Conservation (phyloP, 2,888 invertebrate species). For the Aplocera efformata region DNA sequence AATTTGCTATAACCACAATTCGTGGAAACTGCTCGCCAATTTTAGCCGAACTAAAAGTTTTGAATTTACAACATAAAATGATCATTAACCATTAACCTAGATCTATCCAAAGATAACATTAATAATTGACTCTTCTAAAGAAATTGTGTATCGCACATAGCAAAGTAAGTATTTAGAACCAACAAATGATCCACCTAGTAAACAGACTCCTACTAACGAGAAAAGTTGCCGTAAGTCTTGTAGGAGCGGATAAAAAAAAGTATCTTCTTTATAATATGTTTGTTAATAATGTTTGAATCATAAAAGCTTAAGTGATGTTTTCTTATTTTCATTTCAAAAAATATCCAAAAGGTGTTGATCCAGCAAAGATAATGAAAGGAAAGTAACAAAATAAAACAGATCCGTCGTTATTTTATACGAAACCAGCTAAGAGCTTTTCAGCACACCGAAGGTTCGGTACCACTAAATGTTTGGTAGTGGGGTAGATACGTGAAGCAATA, state of each 20-base stretch:
- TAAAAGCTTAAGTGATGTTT: conserved; percentile 7
- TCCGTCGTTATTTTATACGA: too few relatives aligned
- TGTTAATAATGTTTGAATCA: conserved; percentile 1
- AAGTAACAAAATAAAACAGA: too few relatives aligned
- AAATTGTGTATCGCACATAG: conserved; percentile 33
- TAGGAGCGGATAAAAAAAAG: conserved; percentile 24
- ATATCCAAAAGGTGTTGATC: too few relatives aligned
- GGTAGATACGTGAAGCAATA: too few relatives aligned
- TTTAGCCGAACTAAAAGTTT: conserved; percentile 3
- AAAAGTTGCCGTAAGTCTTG: conserved; percentile 46
- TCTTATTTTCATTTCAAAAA: too few relatives aligned
- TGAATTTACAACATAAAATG: conserved; percentile 10
- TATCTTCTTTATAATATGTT: conserved; percentile 10
- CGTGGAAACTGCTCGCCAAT: too few relatives aligned
- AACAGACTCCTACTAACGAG: conserved; percentile 49
- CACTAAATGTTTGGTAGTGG: too few relatives aligned
- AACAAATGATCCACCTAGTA: conserved; percentile 33
- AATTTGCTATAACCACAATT: too few relatives aligned
- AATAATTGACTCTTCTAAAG: conserved; percentile 34
- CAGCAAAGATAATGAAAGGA: too few relatives aligned
- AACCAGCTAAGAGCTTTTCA: too few relatives aligned
- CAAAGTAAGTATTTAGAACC: conserved; percentile 28
- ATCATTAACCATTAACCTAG: conserved; percentile 19
- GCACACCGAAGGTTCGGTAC: too few relatives aligned
- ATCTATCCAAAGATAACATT: conserved; percentile 29